Base-by-base conservation (phyloP, 1,140 invertebrate genomes). In the Liolophura sinensis region DNA sequence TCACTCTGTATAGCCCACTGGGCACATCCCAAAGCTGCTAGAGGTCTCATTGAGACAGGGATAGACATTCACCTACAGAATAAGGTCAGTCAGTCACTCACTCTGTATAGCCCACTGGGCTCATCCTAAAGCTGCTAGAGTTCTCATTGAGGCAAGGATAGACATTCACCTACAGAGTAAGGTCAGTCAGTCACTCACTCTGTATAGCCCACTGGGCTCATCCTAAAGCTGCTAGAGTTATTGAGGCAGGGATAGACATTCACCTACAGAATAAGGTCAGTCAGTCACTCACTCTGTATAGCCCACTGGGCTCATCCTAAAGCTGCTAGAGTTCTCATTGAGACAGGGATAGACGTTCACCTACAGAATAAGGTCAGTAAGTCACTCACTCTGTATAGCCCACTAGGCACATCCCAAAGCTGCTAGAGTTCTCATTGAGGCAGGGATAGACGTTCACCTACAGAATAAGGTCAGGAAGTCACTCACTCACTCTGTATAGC, bases 1-100 rank as follows among this genome's bases (percentile, higher is more conserved):
- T n/a, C n/a, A n/a, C n/a, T n/a, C n/a, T 81, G 77, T 70, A 82
- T 83, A n/a, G 76, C 77, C 24, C 84, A 85, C 69, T 85, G 78
- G 77, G 78, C 76, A 56, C 76, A 84, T 48, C 68, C 68, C 12
- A 72, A 76, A 27, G 76, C 75, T 59, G 78, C 82, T 0, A 69
- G 76, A 60, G 71, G 74, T 7, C 71, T 85, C 22, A 52, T 85
- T 18, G 71, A 78, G 27, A 70, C 74, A 48, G 73, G 77, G 15
- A 77, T 76, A 63, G 77, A 83, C 69, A 69, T 83, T 25, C 64
- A 70, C 49, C 65, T 82, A 31, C 64, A 72, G 40, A 84, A 84
- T n/a, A n/a, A n/a, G n/a, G n/a, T n/a, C n/a, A n/a, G n/a, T n/a
- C n/a, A n/a, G n/a, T n/a, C n/a, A n/a, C n/a, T n/a, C n/a, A n/a